Evolutionary conservation across 2,888 invertebrate species (phyloP), one percentile per base, ranked within the genome.

Genomic region (Metacarcinus magister): DNA sequence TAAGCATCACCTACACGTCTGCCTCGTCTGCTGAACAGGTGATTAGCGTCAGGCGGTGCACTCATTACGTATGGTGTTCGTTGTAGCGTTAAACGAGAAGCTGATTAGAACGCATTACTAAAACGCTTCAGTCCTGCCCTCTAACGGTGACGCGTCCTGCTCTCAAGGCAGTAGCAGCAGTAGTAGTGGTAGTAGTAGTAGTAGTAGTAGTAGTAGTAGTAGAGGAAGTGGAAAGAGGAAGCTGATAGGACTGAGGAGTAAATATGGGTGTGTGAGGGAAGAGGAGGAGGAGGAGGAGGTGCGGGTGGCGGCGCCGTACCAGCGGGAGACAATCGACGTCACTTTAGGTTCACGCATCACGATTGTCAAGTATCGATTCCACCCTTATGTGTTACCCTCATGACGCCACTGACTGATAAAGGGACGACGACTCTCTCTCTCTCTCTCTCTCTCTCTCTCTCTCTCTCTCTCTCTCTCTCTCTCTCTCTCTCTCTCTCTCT

Each of bases 371-470:
- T 82, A 82, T 82, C 28, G 82, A 82, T 82, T 82, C 32, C 28
- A 32, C 82, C 82, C 82, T 28, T 82, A 82, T 82, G 28, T 82
- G 82, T 32, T 32, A 82, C 82, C 82, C 82, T 32, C 32, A 82
- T 82, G 10, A 7, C 28, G 82, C 23, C 67, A 23, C 67, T 67
- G 67, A 67, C 67, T 67, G 67, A 67, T 82, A 82, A 67, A 16
- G 82, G 82, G 32, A 67, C 67, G 67, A 23, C 67, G 32, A 28
- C 7, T 32, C 75, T 75, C 75, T 75, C 75, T 75, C 75, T 75
- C 75, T 75, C 75, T 75, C 75, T 75, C 75, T 75, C 75, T 75
- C 54, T 92, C 48, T n/a, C 60, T 60, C 60, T 60, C 60, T 60
- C 60, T 60, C 60, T 60, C 60, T 60, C 19, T 16, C 19, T 60